A percentile compares a stretch with the other conserved stretches of the same genome.
These are phyloP conservation scores for Pandemis heparana DNA, from an alignment of 2,888 invertebrate genomes.

Conservation along the genomic window DNA sequence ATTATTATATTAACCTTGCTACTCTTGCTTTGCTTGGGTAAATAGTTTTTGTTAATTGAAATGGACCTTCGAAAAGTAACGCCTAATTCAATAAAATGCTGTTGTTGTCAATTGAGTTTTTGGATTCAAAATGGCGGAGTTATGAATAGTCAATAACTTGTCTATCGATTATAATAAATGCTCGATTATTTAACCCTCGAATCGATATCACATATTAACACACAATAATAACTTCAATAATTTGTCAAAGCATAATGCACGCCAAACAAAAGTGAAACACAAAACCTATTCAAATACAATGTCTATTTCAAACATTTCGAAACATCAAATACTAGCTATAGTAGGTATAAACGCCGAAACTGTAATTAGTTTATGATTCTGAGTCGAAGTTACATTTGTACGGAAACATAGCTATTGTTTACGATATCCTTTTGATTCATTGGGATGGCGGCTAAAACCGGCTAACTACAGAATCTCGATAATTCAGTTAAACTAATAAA, in stretches of 20 bases:
- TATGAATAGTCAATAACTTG: too few species aligned
- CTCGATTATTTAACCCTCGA: too few species aligned
- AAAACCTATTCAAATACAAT: not conserved
- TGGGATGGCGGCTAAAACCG: not conserved
- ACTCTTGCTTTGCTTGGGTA: too few species aligned
- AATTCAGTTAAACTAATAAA: not conserved
- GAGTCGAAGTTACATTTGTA: not conserved
- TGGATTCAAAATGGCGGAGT: too few species aligned
- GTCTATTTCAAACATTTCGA: not conserved
- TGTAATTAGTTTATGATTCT: constrained; percentile 4
- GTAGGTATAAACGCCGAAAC: not conserved
- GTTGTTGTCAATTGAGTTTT: too few species aligned
- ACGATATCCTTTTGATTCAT: constrained; percentile 10
- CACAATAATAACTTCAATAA: not conserved
- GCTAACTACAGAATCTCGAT: not conserved
- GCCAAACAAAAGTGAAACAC: not conserved
- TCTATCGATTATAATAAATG: too few species aligned
- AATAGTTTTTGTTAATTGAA: too few species aligned
- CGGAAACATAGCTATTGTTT: constrained; percentile 21
- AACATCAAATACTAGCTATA: not conserved
- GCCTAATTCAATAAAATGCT: too few species aligned
- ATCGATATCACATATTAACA: too few species aligned
- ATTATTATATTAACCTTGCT: too few species aligned
- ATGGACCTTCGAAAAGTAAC: too few species aligned
- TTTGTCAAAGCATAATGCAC: not conserved